Evolutionary conservation across 2,113 vertebrate species (phyloP), one percentile per base, ranked within the genome.

Genomic region (Upupa epops): DNA sequence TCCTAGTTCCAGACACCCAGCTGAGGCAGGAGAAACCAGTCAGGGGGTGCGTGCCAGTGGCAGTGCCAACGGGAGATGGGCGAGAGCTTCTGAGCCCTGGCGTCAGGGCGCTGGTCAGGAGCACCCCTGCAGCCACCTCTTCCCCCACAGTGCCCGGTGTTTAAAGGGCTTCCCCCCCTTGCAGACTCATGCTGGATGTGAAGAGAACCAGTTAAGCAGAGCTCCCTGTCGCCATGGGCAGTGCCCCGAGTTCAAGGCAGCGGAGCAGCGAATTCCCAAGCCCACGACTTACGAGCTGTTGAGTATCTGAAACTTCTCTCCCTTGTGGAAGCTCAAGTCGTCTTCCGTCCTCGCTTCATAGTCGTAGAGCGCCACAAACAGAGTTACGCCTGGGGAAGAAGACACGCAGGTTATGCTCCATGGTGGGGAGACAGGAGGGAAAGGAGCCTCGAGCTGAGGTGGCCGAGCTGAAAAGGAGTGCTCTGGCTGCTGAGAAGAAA

Each of bases 341-440:
- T 99, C 99, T 97, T 99, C 99, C 19, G 99, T 99, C 93, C 99
- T 97, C 37, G 99, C 99, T 96, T 99, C 98, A 49, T 99, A 99
- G 97, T 99, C 99, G 77, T 99, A 99, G 93, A 99, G 98, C 17
- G 99, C 99, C 97, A 99, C 98, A 95, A 99, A 99, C 69, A 99
- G 98, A 75, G 99, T 99, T 95, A 99, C 98, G 97, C 99, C 99
- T 99, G 89, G 94, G 87, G 83, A 84, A 87, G 86, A 95, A 89
- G 69, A 89, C 9, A 79, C 18, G 37, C 48, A 55, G 58, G 34
- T 90, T 89, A 75, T 13, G 51, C 7, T 52, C 25, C 32, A 36
- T 56, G 51, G 79, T 51, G 74, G 55, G 82, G 73, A 65, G 42
- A 12, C 4, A 68, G 65, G 32, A 86, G 37, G 25, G 56, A 61